Conservation (phyloP, 2,888 invertebrate genomes). For the Eupithecia subfuscata region DNA sequence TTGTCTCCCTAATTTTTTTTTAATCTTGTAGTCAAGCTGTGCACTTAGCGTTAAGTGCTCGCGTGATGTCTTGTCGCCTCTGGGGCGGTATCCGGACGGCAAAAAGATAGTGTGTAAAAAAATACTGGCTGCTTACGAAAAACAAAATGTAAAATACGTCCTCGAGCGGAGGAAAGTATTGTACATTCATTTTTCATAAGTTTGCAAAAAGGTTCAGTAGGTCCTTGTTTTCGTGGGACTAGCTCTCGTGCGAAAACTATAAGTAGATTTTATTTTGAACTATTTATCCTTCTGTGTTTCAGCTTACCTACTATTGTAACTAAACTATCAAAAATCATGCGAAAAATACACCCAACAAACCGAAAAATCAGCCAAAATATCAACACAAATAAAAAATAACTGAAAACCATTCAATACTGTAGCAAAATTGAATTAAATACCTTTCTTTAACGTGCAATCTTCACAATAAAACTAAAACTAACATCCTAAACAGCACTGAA, state of each 20-base stretch:
- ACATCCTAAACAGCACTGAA: background rate
- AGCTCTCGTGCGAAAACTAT: background rate
- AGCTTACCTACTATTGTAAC: background rate
- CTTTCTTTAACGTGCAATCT: background rate
- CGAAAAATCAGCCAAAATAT: background rate
- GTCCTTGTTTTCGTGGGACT: background rate
- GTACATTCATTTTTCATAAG: background rate
- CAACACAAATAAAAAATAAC: background rate
- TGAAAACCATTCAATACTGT: background rate
- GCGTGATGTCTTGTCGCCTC: background rate
- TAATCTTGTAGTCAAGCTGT: too few relatives aligned
- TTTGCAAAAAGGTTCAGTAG: background rate
- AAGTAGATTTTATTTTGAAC: background rate
- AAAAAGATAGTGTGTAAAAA: background rate
- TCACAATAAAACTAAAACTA: background rate
- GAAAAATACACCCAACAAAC: background rate
- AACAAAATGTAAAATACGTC: background rate
- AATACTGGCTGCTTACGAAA: background rate
- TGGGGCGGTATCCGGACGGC: background rate
- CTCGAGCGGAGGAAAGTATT: background rate
- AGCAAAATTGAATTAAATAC: background rate
- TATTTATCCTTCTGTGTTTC: background rate
- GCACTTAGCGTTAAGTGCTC: background rate
- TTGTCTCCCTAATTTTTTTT: background rate
- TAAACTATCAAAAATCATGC: background rate